A percentile compares a stretch with the other conserved stretches of the same genome.
phyloP scores from a whole-genome alignment of 2,113 vertebrate genomes.

The Thalassarche chlororhynchos region DNA sequence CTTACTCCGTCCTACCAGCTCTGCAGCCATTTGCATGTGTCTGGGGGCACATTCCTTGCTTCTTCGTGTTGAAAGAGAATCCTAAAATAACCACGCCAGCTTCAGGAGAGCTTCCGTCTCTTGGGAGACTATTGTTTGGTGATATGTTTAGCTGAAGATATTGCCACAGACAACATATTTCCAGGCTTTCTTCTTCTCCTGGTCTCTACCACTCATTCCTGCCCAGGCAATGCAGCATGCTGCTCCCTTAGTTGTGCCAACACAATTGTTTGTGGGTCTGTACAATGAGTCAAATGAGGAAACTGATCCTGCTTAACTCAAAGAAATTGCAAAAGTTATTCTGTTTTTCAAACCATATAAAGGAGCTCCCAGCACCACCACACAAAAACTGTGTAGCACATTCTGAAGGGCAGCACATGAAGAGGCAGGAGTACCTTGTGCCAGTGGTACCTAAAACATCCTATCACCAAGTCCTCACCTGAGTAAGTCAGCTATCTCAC shows the following conservation, averaged over 20 bases:
- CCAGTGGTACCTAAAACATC: not conserved
- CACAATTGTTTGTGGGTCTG: slow-evolving; percentile 28
- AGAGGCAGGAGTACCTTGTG: not conserved
- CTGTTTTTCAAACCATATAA: not conserved
- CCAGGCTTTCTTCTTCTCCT: slow-evolving; percentile 45
- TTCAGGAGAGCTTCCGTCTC: slow-evolving; percentile 62
- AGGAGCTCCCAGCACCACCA: not conserved
- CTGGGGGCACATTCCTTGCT: slow-evolving; percentile 54
- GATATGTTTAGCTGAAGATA: slow-evolving; percentile 58
- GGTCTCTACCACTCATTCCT: slow-evolving; percentile 39
- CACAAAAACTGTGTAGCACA: not conserved
- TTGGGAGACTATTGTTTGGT: slow-evolving; percentile 66
- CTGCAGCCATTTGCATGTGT: slow-evolving; percentile 31
- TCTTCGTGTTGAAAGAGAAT: slow-evolving; percentile 50
- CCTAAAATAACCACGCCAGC: slow-evolving; percentile 48
- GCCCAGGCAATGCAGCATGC: slow-evolving; percentile 7
- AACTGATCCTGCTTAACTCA: not conserved
- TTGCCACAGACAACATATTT: slow-evolving; percentile 60
- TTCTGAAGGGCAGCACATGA: not conserved
- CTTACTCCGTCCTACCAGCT: slow-evolving; percentile 1
- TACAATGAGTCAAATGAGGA: slow-evolving; percentile 15
- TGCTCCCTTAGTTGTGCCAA: not conserved
- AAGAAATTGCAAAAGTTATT: not conserved
- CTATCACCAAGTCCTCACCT: not conserved
- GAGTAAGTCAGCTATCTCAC: slow-evolving; percentile 1